phyloP scores from a whole-genome alignment of 2,797 vertebrate species.

The Jordanella pulchra region DNA sequence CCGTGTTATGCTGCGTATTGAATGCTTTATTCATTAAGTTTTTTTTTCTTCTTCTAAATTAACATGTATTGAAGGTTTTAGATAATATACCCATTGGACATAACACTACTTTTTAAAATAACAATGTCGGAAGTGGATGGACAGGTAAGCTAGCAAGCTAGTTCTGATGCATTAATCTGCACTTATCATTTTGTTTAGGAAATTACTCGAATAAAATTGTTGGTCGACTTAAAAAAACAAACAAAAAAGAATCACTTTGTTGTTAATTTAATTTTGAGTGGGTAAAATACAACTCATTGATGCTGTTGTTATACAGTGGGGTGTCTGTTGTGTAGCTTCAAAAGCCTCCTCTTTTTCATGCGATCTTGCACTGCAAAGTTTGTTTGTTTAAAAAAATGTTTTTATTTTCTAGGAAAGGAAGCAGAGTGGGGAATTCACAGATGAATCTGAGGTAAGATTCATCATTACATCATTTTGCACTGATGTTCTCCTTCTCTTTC shows the following conservation, averaged over 20 bases:
- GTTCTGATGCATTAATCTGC: constrained; percentile 11
- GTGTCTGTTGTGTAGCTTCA: background rate
- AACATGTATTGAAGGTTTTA: background rate
- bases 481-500: constrained; percentile 1
- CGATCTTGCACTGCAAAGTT: background rate
- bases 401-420: constrained; percentile 80
- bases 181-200: background rate
- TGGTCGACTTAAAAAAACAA: background rate
- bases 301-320: background rate
- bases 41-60: background rate
- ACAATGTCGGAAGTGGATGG: constrained; percentile 88
- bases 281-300: background rate
- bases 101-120: background rate
- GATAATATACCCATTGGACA: background rate
- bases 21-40: background rate
- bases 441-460: constrained; percentile 94
- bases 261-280: background rate
- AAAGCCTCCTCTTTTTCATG: background rate
- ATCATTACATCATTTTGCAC: constrained; percentile 2
- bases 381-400: constrained; percentile 24
- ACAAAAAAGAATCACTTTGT: background rate
- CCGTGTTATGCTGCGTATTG: background rate
- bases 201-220: background rate
- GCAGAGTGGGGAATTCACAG: constrained; percentile 89
- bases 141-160: constrained; percentile 79